These are phyloP conservation scores for Aleadryas rufinucha DNA, from an alignment of 2,113 vertebrate genomes.

Conservation along the genomic window DNA sequence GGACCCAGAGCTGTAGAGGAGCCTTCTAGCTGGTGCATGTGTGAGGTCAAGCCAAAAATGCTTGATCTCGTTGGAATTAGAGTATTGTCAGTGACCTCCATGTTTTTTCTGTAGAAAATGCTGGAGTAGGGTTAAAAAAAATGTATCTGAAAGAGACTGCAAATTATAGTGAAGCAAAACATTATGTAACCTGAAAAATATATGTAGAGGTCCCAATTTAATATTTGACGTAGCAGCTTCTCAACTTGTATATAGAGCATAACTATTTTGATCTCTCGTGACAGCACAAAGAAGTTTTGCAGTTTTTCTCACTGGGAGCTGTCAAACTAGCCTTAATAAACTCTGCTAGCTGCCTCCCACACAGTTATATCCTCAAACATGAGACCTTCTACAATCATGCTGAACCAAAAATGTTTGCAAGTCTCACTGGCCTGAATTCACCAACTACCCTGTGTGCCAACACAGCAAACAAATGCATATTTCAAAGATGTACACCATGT, in stretches of 20 bases:
- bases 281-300: background rate
- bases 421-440: background rate
- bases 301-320: background rate
- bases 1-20: background rate
- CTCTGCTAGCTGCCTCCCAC: background rate
- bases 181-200: background rate
- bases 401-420: background rate
- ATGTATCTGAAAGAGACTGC: background rate
- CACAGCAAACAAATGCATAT: background rate
- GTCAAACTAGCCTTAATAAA: background rate
- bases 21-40: background rate
- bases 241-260: background rate
- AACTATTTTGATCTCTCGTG: background rate
- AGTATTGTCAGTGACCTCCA: background rate
- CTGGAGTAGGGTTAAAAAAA: background rate
- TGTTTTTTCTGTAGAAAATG: background rate
- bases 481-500: background rate
- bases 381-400: background rate
- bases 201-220: background rate
- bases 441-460: background rate
- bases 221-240: background rate
- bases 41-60: background rate
- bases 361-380: background rate
- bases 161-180: background rate
- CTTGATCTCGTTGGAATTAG: background rate